phyloP scores from a whole-genome alignment of 2,888 invertebrate species.

The Adela reaumurella region DNA sequence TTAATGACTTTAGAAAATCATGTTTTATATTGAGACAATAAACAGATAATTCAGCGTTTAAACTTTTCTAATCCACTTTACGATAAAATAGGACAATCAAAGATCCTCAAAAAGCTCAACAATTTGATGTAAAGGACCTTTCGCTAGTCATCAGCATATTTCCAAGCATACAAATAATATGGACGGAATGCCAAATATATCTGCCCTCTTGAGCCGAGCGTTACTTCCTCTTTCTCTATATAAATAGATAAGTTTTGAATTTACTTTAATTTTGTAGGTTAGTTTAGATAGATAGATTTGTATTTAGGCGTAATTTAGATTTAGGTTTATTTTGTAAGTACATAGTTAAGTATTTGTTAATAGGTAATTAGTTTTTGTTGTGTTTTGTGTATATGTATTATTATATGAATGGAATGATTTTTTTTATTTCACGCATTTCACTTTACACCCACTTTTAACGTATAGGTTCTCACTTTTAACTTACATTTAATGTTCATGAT shows the following conservation, averaged over 20 bases:
- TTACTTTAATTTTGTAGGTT: too few relatives aligned
- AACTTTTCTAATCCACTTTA: constrained; percentile 8
- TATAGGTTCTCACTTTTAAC: too few relatives aligned
- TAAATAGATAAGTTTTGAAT: too few relatives aligned
- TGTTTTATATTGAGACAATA: constrained; percentile 11
- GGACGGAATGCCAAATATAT: neutral
- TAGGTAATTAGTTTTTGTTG: neutral
- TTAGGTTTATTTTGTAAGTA: too few relatives aligned
- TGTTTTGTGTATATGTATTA: too few relatives aligned
- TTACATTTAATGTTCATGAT: too few relatives aligned
- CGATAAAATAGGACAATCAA: constrained; percentile 2
- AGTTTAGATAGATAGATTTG: too few relatives aligned
- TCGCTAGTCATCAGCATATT: constrained; percentile 1
- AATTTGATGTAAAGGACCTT: constrained; percentile 2
- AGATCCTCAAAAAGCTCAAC: constrained; percentile 4
- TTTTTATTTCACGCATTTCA: neutral
- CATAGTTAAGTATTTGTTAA: neutral
- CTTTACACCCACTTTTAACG: too few relatives aligned
- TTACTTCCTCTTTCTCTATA: too few relatives aligned
- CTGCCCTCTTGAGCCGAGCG: neutral
- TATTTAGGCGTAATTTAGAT: too few relatives aligned
- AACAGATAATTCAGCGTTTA: constrained; percentile 11
- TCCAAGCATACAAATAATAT: too few relatives aligned
- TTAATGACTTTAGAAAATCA: constrained; percentile 8
- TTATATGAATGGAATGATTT: neutral